Percentiles rank a stretch among this genome's conserved stretches.
Evolutionary conservation across 2,888 invertebrate species (phyloP).

Genomic region (Drosophila maculinotata): DNA sequence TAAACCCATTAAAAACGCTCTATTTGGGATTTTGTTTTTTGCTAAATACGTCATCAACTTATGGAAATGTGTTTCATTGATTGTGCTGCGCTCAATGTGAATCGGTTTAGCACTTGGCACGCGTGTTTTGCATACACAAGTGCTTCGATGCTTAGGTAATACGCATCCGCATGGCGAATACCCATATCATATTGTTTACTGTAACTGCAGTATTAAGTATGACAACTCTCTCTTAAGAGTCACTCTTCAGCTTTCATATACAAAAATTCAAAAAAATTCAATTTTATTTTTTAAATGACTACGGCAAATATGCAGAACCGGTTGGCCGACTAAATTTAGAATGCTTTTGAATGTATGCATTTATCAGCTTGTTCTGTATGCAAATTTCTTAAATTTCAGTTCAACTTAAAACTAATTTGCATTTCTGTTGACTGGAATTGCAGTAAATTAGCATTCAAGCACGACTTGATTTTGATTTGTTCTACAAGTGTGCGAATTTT

Average conservation of each 20-base stretch:
- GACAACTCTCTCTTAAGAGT: conserved; percentile 3
- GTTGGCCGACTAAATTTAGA: conserved; percentile 51
- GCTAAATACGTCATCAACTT: conserved; percentile 20
- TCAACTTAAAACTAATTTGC: conserved; percentile 54
- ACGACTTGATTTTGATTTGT: conserved; percentile 69
- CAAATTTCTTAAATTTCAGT: conserved; percentile 61
- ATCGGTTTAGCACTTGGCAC: conserved; percentile 14
- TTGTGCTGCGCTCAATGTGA: conserved; percentile 19
- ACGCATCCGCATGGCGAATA: conserved; percentile 31
- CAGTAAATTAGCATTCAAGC: conserved; percentile 72
- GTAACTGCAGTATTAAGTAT: conserved; percentile 11
- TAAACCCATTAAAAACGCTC: conserved; percentile 29
- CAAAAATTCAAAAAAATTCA: background rate
- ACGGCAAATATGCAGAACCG: conserved; percentile 38
- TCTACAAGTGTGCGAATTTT: conserved; percentile 36
- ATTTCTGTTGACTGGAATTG: conserved; percentile 40
- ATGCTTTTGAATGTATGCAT: conserved; percentile 44
- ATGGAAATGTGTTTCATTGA: conserved; percentile 24
- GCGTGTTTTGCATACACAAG: conserved; percentile 53
- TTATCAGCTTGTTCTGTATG: conserved; percentile 54
- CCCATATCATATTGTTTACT: conserved; percentile 13
- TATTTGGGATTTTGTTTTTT: conserved; percentile 36
- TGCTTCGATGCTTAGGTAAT: conserved; percentile 32
- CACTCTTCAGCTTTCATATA: conserved; percentile 6
- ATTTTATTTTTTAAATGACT: conserved; percentile 19